phyloP scores from a whole-genome alignment of 2,797 vertebrate species.

The Alca torda region DNA sequence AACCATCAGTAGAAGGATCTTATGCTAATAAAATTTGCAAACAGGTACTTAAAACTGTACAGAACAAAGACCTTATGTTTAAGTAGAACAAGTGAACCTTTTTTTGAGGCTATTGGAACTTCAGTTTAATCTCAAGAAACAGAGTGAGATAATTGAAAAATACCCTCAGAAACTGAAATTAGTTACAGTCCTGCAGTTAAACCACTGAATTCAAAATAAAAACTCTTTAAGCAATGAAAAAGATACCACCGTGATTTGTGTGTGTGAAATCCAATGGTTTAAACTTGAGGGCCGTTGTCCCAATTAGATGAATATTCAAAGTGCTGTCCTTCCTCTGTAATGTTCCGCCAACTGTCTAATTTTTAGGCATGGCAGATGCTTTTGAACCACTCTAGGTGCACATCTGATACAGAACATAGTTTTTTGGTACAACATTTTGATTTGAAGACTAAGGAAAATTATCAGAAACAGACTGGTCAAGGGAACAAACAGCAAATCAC shows the following conservation, averaged over 20 bases:
- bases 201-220: neutral
- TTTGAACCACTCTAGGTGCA: constrained; percentile 15
- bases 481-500: constrained; percentile 12
- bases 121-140: neutral
- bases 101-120: neutral
- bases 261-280: neutral
- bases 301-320: neutral
- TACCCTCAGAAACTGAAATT: neutral
- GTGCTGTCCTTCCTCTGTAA: neutral
- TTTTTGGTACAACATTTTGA: constrained; percentile 17
- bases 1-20: neutral
- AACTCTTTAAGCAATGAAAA: constrained; percentile 10
- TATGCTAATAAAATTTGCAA: neutral
- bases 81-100: neutral
- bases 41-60: constrained; percentile 7
- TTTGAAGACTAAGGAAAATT: constrained; percentile 38
- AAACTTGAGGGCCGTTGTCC: neutral
- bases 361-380: neutral
- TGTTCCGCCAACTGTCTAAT: neutral
- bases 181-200: constrained; percentile 10
- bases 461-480: constrained; percentile 27
- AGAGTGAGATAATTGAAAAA: constrained; percentile 2
- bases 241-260: neutral
- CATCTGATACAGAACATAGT: neutral
- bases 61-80: neutral